Percentiles rank a stretch among this genome's conserved stretches.
Conservation (phyloP, 2,113 vertebrate genomes). For the Engystomops pustulosus region DNA sequence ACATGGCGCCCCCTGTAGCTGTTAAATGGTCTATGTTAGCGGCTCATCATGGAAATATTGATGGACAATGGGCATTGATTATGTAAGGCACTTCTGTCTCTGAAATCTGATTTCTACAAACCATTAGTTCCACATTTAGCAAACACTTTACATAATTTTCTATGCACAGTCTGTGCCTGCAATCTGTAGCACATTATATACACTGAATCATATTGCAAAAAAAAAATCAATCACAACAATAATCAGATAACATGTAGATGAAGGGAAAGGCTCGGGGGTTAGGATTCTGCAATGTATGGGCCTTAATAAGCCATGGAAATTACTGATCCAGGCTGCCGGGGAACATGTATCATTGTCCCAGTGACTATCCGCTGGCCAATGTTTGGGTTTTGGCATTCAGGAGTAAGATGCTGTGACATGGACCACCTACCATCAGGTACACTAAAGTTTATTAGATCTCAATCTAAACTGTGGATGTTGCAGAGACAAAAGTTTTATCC, state of each 20-base stretch:
- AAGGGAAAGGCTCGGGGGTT: not conserved
- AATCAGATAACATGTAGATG: not conserved
- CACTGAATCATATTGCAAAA: not conserved
- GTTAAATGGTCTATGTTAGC: not conserved
- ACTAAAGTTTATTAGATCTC: no score
- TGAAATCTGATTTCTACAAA: constrained; percentile 26
- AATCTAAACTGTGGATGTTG: no score
- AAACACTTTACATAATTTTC: constrained; percentile 27
- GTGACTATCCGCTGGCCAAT: no score
- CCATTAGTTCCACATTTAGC: constrained; percentile 25
- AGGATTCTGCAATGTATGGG: not conserved
- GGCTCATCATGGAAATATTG: not conserved
- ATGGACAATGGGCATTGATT: constrained; percentile 6
- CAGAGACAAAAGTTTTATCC: no score
- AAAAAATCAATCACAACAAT: not conserved
- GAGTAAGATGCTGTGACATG: no score
- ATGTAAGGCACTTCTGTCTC: not conserved
- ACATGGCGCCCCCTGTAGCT: not conserved
- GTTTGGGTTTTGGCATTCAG: no score
- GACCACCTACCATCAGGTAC: no score
- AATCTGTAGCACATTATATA: constrained; percentile 10
- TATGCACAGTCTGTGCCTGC: not conserved
- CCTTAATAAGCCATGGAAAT: not conserved
- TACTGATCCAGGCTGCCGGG: no score
- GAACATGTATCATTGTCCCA: no score